Percentiles rank a stretch among this genome's conserved stretches.
Evolutionary conservation across 1,140 invertebrate species (phyloP).

Genomic region (Hormaphis cornu): DNA sequence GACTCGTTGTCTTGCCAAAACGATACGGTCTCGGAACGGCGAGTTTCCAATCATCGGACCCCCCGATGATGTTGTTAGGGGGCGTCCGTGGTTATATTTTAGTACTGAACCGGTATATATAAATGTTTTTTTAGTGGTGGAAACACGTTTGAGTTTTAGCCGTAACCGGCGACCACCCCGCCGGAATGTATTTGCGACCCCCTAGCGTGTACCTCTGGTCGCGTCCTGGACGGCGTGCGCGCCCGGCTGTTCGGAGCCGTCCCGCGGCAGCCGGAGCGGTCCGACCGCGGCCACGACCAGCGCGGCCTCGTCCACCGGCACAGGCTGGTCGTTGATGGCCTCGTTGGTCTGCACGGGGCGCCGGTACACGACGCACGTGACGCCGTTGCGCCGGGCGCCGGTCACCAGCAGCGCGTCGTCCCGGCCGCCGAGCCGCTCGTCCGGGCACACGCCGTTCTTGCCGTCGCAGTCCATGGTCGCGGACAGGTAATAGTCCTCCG

Average conservation of each 20-base stretch:
- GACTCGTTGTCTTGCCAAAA: too few species aligned
- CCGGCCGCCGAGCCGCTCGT: slow-evolving; percentile 65
- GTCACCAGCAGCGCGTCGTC: slow-evolving; percentile 67
- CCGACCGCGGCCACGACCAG: slow-evolving; percentile 83
- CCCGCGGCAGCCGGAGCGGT: too few species aligned
- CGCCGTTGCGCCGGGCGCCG: slow-evolving; percentile 63
- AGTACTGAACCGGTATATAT: too few species aligned
- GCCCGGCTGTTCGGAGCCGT: slow-evolving; percentile 67
- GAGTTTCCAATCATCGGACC: too few species aligned
- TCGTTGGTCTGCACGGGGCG: slow-evolving; percentile 67
- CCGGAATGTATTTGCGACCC: too few species aligned
- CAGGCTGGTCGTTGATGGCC: slow-evolving; percentile 56
- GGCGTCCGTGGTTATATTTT: too few species aligned
- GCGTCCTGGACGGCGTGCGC: slow-evolving; percentile 63
- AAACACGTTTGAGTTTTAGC: too few species aligned
- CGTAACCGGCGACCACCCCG: too few species aligned
- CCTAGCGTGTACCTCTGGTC: slow-evolving; percentile 46
- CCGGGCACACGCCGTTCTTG: slow-evolving; percentile 72
- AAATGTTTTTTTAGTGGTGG: too few species aligned
- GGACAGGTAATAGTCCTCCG: slow-evolving; percentile 76
- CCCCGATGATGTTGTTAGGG: too few species aligned
- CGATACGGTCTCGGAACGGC: too few species aligned
- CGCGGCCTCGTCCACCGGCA: slow-evolving; percentile 55
- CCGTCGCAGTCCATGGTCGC: slow-evolving; percentile 74
- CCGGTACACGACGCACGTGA: slow-evolving; percentile 71